Percentiles rank a stretch among this genome's conserved stretches.
Evolutionary conservation across 2,113 vertebrate species (phyloP).

Genomic region (Panurus biarmicus): DNA sequence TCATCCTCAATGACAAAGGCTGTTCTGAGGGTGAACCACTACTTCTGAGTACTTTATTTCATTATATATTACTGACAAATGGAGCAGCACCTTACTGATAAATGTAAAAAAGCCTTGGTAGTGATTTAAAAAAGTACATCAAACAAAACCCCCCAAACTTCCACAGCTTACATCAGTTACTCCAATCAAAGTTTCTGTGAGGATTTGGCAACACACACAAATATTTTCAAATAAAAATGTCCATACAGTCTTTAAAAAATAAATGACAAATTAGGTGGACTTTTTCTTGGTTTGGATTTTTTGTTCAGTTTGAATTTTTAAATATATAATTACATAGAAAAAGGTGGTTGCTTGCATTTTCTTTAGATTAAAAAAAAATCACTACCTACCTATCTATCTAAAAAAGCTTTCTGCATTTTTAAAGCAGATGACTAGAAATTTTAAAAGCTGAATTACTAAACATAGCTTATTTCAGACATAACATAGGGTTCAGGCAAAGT

Average conservation of each 20-base stretch:
- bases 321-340: not conserved
- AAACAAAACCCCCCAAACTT: not conserved
- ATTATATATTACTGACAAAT: not conserved
- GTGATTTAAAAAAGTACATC: not conserved
- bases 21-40: not conserved
- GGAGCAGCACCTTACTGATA: not conserved
- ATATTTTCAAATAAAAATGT: not conserved
- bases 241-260: not conserved
- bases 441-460: not conserved
- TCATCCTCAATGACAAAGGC: not conserved
- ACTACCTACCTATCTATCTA: not conserved
- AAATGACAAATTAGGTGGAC: rapidly evolving
- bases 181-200: not conserved
- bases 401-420: not conserved
- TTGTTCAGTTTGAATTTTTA: not conserved
- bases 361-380: not conserved
- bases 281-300: not conserved
- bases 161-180: not conserved
- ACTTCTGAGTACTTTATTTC: not conserved
- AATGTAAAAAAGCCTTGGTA: not conserved
- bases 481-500: not conserved
- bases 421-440: not conserved
- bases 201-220: not conserved
- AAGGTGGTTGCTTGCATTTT: not conserved
- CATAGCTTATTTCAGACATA: not conserved